These are phyloP conservation scores for Dermolepida albohirtum DNA, from an alignment of 2,888 invertebrate genomes.

Conservation along the genomic window DNA sequence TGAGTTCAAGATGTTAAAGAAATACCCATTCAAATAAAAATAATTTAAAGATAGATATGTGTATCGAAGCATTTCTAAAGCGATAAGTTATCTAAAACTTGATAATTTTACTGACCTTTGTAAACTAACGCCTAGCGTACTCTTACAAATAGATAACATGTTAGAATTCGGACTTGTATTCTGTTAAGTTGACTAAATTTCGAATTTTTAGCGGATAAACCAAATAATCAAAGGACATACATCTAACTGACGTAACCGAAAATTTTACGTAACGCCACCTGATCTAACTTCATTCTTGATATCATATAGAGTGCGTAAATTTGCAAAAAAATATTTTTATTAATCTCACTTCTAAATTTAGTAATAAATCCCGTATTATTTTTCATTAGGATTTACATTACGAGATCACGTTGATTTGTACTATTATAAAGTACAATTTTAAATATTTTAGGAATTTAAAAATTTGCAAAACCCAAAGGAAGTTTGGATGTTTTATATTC, in stretches of 20 bases:
- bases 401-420: too few species aligned
- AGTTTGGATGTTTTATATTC: too few species aligned
- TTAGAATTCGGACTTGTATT: conserved; percentile 19
- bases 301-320: too few species aligned
- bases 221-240: conserved; percentile 42
- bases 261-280: conserved; percentile 40
- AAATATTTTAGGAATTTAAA: too few species aligned
- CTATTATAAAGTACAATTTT: too few species aligned
- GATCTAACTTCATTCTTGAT: conserved; percentile 2
- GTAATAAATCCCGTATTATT: too few species aligned
- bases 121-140: conserved; percentile 46
- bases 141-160: conserved; percentile 50
- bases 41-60: conserved; percentile 2
- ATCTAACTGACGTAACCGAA: conserved; percentile 42
- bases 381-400: too few species aligned
- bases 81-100: conserved; percentile 27
- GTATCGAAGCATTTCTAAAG: not conserved
- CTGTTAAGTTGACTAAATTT: conserved; percentile 3
- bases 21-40: not conserved
- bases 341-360: too few species aligned
- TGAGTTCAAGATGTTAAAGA: conserved; percentile 3
- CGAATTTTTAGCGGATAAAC: conserved; percentile 29
- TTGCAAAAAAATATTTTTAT: too few species aligned
- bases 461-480: too few species aligned
- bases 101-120: conserved; percentile 49